Base-by-base conservation (phyloP, 2,888 invertebrate species). In the Phortica magna region DNA sequence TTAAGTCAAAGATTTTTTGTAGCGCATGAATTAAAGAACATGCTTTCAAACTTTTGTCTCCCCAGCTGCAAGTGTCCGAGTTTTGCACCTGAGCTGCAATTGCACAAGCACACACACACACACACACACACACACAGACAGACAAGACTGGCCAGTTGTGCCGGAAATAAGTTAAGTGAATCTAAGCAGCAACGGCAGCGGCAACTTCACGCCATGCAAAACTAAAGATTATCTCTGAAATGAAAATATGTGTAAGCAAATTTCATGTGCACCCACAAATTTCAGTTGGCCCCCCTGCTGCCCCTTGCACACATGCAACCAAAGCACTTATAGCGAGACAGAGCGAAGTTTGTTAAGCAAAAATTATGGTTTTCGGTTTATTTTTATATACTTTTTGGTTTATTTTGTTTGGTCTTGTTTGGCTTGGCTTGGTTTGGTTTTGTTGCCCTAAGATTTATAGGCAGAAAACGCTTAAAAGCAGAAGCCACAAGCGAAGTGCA, bases 201-300 rank as follows among this genome's bases (percentile, higher is more conserved):
- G 64, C 39, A 39, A 31, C 14, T 64, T 64, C 64, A 64, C 59
- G 22, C 39, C 39, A 64, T 31, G 39, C 64, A 64, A 31, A 64
- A 22, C 64, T 31, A 64, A 31, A 64, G 64, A 64, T 64, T 64
- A 64, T 64, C 64, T 64, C 14, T 9, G 39, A 64, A 64, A 64
- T 64, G 64, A 64, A 64, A 64, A 64, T 64, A 31, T 64, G 39
- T 64, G 64, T 9, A 64, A 64, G 31, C 31, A 64, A 31, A 31
- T 64, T 39, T 64, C 64, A 64, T 39, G 19, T 31, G 39, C 39
- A 14, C n/a, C n/a, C 39, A 64, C 22, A 31, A 64, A 14, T 31
- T 64, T 31, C 14, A 9, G 9, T 48, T 48, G 48, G 10, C 10
- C 48, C 14, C 48, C 3, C 14, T 5, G 14, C 48, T 4, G 31